Base-by-base conservation (phyloP, 2,113 vertebrate species). In the Gymnocephalus cernua region DNA sequence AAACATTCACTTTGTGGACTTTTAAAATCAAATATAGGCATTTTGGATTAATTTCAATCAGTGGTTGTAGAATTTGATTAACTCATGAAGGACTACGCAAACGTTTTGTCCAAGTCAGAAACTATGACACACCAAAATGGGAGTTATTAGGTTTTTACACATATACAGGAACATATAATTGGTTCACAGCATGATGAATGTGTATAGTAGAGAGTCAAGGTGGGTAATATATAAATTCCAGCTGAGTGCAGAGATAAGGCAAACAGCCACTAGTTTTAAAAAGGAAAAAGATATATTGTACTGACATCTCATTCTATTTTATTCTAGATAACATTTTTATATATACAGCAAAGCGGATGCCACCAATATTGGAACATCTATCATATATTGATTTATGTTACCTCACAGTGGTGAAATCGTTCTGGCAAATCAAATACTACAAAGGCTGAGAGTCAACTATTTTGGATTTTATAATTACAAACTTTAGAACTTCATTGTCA, bases 111-210 rank as follows among this genome's bases (percentile, higher is more conserved):
- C 3, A 18, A 65, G 32, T 32, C 23, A 50, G 48, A 77, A 59
- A 58, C 18, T 21, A 21, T 18, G 15, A 53, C 65, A 56, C 19
- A 35, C 2, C 4, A 35, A 65, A 65, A 61, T 21, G 13, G 4
- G 56, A 68, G 48, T 82, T 44, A 58, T 54, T 47, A 9, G 3
- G 15, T 25, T 79, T 62, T 25, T 48, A 74, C n/a, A 41, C 27
- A 35, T 8, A 25, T 41, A 86, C 80, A 89, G 70, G 25, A 41
- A 25, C 27, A 63, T 67, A 19, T 78, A 87, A 87, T 81, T 80
- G 76, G 27, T 67, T 79, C 53, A 53, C 29, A 9, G 47, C 35
- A 12, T 88, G 83, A 90, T 84, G 54, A 88, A 86, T 86, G 86
- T 76, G 80, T 63, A 19, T 56, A 18, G 48, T 29, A 12, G 6